Conservation (phyloP, 2,888 invertebrate genomes). For the Eupithecia subumbrata region DNA sequence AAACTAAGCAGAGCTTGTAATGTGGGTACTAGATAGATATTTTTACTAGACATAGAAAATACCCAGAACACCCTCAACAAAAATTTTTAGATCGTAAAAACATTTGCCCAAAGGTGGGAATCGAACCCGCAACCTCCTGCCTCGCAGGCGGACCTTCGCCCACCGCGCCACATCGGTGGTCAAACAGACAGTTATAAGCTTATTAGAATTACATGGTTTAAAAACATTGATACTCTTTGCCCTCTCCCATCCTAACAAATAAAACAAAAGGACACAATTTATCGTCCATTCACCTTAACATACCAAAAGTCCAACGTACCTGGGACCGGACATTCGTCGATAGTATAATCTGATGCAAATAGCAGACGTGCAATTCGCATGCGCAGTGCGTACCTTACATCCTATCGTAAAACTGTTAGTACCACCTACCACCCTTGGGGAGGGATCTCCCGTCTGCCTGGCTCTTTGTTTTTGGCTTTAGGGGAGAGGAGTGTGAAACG, state of each 20-base stretch:
- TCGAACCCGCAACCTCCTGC: too few species aligned
- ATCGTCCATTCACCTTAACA: conserved; percentile 11
- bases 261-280: background rate
- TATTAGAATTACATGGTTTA: background rate
- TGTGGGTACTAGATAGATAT: too few species aligned
- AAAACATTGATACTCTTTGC: background rate
- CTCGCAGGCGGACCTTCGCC: too few species aligned
- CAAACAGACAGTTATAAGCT: background rate
- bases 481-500: conserved; percentile 6
- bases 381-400: conserved; percentile 76
- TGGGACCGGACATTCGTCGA: conserved; percentile 56
- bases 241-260: background rate
- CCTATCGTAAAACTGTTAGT: conserved; percentile 82
- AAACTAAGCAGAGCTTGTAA: too few species aligned
- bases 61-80: too few species aligned
- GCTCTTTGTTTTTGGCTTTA: conserved; percentile 80
- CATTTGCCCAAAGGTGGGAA: too few species aligned
- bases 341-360: conserved; percentile 81
- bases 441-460: conserved; percentile 63
- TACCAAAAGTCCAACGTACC: conserved; percentile 30
- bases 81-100: too few species aligned
- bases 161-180: too few species aligned
- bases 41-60: too few species aligned
- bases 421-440: conserved; percentile 54
- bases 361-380: conserved; percentile 75